Conservation (phyloP, 2,797 vertebrate genomes). For the Macroramphosus scolopax region DNA sequence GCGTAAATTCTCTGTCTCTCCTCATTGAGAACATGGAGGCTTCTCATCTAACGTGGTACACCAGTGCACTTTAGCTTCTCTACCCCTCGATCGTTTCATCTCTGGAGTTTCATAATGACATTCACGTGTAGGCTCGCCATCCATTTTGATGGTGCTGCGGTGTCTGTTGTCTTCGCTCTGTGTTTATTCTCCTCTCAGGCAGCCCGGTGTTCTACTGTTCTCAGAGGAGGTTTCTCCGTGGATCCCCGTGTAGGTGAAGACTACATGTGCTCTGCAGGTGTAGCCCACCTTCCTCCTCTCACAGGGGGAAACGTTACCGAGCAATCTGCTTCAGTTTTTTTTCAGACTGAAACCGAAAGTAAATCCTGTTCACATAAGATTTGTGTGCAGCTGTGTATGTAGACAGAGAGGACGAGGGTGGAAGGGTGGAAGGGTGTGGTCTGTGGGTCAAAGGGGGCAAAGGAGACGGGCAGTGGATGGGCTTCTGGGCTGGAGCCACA, state of each 20-base stretch:
- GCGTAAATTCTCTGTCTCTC: constrained; percentile 71
- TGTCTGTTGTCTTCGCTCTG: constrained; percentile 19
- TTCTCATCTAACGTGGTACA: constrained; percentile 58
- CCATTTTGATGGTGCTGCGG: constrained; percentile 39
- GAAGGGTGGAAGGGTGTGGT: constrained; percentile 39
- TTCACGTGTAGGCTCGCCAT: constrained; percentile 37
- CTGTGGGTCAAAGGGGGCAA: constrained; percentile 61
- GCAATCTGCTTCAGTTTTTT: constrained; percentile 41
- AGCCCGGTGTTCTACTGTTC: constrained; percentile 10
- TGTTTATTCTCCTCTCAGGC: constrained; percentile 5
- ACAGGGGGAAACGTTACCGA: constrained; percentile 26
- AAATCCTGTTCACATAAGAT: constrained; percentile 17
- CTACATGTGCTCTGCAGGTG: constrained; percentile 52
- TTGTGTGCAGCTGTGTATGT: constrained; percentile 27
- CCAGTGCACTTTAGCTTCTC: constrained; percentile 50
- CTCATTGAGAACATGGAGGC: constrained; percentile 74
- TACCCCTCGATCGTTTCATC: constrained; percentile 42
- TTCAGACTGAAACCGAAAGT: too few relatives aligned
- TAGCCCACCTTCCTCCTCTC: constrained; percentile 38
- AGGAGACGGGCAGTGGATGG: constrained; percentile 55
- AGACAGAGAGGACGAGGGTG: constrained; percentile 21
- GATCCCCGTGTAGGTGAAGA: constrained; percentile 38
- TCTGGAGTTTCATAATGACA: constrained; percentile 52
- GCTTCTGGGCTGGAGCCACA: constrained; percentile 52
- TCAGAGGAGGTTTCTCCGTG: constrained; percentile 27